Conservation (phyloP, 2,797 vertebrate species). For the Mus caroli region DNA sequence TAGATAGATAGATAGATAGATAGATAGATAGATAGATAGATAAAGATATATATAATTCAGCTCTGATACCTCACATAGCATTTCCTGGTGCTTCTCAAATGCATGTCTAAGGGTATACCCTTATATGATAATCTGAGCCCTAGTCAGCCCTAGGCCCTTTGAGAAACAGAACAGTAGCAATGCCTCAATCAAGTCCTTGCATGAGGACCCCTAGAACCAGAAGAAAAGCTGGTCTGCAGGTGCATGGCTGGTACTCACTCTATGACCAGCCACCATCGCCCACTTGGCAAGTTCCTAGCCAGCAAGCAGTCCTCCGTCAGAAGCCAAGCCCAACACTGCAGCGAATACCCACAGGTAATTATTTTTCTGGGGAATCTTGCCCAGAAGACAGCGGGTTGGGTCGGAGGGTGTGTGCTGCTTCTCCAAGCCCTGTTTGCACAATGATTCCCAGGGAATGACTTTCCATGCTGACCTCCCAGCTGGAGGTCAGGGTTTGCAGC, state of each 20-base stretch:
- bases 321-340: neutral
- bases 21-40: too few relatives aligned
- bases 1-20: too few relatives aligned
- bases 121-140: neutral
- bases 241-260: neutral
- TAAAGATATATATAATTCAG: too few relatives aligned
- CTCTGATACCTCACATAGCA: accelerated
- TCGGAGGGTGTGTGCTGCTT: neutral
- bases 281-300: neutral
- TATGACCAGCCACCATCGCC: too few relatives aligned
- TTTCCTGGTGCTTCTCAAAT: neutral
- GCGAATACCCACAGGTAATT: neutral
- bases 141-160: neutral
- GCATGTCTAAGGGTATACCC: neutral
- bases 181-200: neutral
- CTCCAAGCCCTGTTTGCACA: neutral
- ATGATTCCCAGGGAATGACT: neutral
- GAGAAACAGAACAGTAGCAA: neutral
- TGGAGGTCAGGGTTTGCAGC: neutral
- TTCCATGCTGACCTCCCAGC: neutral
- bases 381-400: neutral
- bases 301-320: neutral
- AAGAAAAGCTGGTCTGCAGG: neutral
- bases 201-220: neutral
- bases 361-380: neutral